phyloP scores from a whole-genome alignment of 2,888 invertebrate species.

The Scaptomyza polygonia region DNA sequence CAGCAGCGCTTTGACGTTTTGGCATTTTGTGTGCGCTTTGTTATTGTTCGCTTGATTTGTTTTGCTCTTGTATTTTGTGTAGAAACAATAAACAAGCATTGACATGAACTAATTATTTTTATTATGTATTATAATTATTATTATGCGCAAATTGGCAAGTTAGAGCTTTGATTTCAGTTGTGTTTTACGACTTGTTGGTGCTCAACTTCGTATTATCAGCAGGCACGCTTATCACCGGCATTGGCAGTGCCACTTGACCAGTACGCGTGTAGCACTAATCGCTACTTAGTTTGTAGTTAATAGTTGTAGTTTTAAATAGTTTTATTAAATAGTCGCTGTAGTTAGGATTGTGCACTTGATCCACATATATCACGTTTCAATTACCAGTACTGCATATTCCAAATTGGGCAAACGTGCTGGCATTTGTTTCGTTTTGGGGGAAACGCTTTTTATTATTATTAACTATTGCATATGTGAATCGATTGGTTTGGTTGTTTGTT shows the following conservation, averaged over 20 bases:
- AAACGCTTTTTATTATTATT: conserved; percentile 22
- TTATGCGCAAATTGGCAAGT: conserved; percentile 27
- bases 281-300: conserved; percentile 7
- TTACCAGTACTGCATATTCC: conserved; percentile 45
- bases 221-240: conserved; percentile 65
- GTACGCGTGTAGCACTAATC: conserved; percentile 3
- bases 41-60: background rate
- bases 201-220: conserved; percentile 56
- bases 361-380: conserved; percentile 70
- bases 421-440: conserved; percentile 46
- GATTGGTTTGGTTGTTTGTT: conserved; percentile 33
- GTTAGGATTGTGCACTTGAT: conserved; percentile 43
- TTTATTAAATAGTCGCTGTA: conserved; percentile 16
- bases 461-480: conserved; percentile 25
- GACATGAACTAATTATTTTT: conserved; percentile 54
- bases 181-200: too few species aligned
- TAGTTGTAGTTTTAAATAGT: conserved; percentile 5
- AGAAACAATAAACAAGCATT: conserved; percentile 25
- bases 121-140: conserved; percentile 60
- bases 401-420: conserved; percentile 69
- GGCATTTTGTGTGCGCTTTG: conserved; percentile 46
- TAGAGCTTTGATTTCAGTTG: conserved; percentile 30
- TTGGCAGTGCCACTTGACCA: conserved; percentile 43
- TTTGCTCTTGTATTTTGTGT: conserved; percentile 24
- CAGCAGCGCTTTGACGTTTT: conserved; percentile 38